phyloP scores from a whole-genome alignment of 2,113 vertebrate species.

The Ammodytes dubius region DNA sequence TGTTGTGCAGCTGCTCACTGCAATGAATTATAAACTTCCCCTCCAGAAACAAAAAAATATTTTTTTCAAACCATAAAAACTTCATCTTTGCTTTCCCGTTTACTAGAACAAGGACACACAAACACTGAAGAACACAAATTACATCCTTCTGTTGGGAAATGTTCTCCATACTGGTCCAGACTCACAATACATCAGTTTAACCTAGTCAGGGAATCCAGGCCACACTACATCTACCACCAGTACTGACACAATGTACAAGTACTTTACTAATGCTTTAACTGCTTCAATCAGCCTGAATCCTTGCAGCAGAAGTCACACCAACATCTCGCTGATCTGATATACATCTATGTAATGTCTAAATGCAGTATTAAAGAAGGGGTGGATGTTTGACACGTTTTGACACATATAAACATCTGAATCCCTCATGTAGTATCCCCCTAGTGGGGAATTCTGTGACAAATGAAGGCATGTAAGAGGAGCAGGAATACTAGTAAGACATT shows the following conservation, averaged over 20 bases:
- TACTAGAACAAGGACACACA: no score
- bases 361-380: neutral
- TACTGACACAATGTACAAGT: neutral
- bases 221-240: neutral
- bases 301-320: conserved; percentile 17
- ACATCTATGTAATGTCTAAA: neutral
- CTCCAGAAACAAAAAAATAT: no score
- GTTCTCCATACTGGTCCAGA: no score
- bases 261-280: neutral
- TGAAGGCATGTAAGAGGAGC: neutral
- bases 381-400: neutral
- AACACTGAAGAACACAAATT: no score
- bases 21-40: no score
- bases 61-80: no score
- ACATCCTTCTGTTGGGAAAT: neutral
- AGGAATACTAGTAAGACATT: neutral
- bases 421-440: neutral
- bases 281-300: conserved; percentile 18
- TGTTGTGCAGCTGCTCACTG: no score
- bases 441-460: neutral
- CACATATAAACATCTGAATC: no score
- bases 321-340: conserved; percentile 14
- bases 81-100: no score
- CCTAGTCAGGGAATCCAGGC: no score
- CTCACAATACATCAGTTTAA: no score